phyloP scores from a whole-genome alignment of 2,113 vertebrate genomes.

The Sterna hirundo region DNA sequence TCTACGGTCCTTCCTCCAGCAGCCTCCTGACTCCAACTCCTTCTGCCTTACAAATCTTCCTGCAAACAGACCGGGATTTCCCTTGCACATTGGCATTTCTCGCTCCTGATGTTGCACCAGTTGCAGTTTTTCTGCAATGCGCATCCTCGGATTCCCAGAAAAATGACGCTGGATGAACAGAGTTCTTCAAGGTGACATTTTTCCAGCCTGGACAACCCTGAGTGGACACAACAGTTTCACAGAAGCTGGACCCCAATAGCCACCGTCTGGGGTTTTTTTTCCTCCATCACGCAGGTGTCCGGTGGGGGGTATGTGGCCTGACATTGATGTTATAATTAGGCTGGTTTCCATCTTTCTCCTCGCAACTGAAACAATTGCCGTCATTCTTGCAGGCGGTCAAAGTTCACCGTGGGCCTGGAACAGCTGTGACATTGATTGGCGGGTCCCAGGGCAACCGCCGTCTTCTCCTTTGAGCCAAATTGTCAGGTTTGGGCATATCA shows the following conservation, averaged over 20 bases:
- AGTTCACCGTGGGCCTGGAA: background rate
- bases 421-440: slow-evolving; percentile 10
- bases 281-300: slow-evolving; percentile 36
- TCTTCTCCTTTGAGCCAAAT: background rate
- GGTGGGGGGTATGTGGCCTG: background rate
- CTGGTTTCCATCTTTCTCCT: background rate
- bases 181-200: background rate
- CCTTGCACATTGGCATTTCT: background rate
- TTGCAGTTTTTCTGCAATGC: background rate
- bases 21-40: background rate
- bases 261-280: rapidly evolving
- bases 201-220: background rate
- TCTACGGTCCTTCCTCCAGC: background rate
- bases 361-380: background rate
- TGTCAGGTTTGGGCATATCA: slow-evolving; percentile 18
- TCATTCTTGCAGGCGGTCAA: slow-evolving; percentile 54
- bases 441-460: background rate
- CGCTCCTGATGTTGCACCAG: background rate
- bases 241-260: background rate
- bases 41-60: background rate
- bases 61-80: background rate
- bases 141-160: background rate
- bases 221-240: rapidly evolving
- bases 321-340: slow-evolving; percentile 56
- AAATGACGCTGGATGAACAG: rapidly evolving